Conservation (phyloP, 2,113 vertebrate species). For the Petrocephalus microphthalmus region DNA sequence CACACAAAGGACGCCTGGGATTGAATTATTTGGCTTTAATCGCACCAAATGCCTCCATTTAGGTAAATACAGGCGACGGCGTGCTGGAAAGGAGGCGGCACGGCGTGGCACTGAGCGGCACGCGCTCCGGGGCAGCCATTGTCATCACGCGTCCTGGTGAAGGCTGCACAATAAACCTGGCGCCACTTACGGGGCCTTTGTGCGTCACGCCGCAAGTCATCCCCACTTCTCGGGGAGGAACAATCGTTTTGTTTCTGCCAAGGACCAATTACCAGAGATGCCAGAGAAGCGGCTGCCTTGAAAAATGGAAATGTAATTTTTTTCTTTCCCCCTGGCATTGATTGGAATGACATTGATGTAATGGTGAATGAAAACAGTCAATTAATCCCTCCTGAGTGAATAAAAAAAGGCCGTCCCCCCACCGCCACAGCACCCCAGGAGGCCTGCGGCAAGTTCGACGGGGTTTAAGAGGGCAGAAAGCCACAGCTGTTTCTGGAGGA, state of each 20-base stretch:
- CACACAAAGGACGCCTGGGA: background rate
- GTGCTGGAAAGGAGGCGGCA: background rate
- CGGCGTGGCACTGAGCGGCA: background rate
- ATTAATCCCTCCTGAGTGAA: constrained; percentile 6
- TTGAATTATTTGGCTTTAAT: background rate
- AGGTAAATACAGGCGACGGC: background rate
- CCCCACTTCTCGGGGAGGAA: background rate
- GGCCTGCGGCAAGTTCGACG: background rate
- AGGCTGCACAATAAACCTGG: background rate
- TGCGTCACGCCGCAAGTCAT: background rate
- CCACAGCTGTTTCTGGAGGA: background rate
- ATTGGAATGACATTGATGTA: constrained; percentile 2
- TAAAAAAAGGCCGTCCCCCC: background rate
- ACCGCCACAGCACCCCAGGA: background rate
- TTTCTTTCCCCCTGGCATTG: background rate
- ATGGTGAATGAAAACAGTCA: constrained; percentile 21
- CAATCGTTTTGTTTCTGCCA: background rate
- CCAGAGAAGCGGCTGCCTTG: background rate
- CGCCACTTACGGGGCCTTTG: background rate
- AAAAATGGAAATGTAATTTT: background rate
- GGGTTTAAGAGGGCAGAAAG: background rate
- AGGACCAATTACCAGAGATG: background rate
- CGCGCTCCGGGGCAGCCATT: background rate
- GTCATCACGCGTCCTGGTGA: background rate
- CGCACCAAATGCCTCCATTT: background rate